phyloP scores from a whole-genome alignment of 2,888 invertebrate genomes.

The Eristalis tenax region DNA sequence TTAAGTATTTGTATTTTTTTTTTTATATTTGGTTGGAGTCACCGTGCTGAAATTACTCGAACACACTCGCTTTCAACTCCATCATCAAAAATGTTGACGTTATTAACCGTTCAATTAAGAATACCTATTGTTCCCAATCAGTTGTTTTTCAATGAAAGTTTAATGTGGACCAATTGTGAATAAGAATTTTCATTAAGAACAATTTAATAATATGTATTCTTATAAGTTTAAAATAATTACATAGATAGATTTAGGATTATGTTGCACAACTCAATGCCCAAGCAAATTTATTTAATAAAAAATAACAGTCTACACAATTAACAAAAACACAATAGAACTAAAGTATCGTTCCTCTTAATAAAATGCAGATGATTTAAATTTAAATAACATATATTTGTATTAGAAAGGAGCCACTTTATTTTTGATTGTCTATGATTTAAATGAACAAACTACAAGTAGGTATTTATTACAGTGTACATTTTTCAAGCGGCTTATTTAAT shows the following conservation, averaged over 20 bases:
- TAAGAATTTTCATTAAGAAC: constrained; percentile 75
- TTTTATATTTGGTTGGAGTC: background rate
- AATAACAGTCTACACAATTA: constrained; percentile 6
- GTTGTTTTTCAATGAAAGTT: constrained; percentile 74
- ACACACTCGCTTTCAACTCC: background rate
- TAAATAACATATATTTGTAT: constrained; percentile 35
- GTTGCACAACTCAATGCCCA: constrained; percentile 63
- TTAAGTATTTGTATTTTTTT: background rate
- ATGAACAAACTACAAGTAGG: constrained; percentile 38
- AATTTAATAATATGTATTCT: constrained; percentile 28
- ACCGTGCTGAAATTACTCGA: background rate
- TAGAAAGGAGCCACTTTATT: constrained; percentile 36
- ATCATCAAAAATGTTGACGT: background rate
- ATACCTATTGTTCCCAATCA: constrained; percentile 7
- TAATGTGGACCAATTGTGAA: constrained; percentile 81
- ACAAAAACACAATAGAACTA: background rate
- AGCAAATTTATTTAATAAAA: constrained; percentile 35
- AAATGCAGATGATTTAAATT: constrained; percentile 13
- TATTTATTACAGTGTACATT: constrained; percentile 52
- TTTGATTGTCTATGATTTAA: background rate
- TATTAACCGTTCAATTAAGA: background rate
- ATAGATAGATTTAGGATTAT: constrained; percentile 31
- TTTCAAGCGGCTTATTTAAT: constrained; percentile 29
- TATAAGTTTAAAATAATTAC: constrained; percentile 23
- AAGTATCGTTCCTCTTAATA: constrained; percentile 50